phyloP scores from a whole-genome alignment of 2,113 vertebrate species.

The Chamaetylas fuelleborni region DNA sequence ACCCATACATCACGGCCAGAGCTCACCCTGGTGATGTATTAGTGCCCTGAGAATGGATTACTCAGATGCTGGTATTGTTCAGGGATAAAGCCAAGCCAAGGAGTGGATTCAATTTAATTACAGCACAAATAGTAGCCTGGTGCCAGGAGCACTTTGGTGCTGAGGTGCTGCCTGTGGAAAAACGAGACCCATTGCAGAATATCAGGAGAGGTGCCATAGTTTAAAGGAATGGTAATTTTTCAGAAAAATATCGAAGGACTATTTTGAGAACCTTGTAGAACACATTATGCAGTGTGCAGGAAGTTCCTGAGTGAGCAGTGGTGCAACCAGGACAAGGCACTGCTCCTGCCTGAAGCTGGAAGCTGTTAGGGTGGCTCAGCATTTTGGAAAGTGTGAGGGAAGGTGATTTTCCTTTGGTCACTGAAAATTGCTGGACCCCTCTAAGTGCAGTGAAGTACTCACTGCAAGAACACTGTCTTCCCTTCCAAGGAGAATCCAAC shows the following conservation, averaged over 20 bases:
- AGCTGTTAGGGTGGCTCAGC: background rate
- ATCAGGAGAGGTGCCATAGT: background rate
- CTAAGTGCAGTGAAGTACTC: background rate
- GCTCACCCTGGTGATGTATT: conserved; percentile 72
- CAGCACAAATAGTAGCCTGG: conserved; percentile 41
- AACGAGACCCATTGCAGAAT: background rate
- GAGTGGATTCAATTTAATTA: conserved; percentile 79
- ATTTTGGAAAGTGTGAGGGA: background rate
- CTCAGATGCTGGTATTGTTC: conserved; percentile 64
- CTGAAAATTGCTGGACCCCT: background rate
- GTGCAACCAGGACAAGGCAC: background rate
- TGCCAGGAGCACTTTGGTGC: conserved; percentile 56
- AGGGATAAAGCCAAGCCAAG: conserved; percentile 74
- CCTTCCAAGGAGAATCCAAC: background rate
- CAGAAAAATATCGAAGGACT: background rate
- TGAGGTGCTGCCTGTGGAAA: conserved; percentile 49
- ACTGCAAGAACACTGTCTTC: accelerated
- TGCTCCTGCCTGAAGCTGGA: background rate
- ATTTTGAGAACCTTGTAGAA: background rate
- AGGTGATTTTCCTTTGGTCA: background rate
- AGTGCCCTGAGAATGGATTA: conserved; percentile 74
- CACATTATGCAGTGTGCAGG: background rate
- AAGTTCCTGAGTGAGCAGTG: background rate
- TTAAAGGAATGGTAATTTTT: conserved; percentile 8
- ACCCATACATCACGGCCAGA: conserved; percentile 65